Base-by-base conservation (phyloP, 2,888 invertebrate species). In the Neoitamus cyanurus region DNA sequence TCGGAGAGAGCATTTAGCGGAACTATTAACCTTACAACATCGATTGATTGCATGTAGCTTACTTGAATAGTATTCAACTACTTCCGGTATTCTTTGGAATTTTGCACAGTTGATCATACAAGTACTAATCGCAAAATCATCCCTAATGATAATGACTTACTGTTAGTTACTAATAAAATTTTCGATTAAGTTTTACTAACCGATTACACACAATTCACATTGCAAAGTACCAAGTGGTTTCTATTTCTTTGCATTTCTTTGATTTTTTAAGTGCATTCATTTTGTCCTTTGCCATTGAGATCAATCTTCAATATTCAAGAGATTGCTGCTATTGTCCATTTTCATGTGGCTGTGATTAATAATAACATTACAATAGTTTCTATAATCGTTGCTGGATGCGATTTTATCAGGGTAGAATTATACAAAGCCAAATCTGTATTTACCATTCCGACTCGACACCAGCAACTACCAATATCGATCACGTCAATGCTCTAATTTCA, bases 141-240 rank as follows among this genome's bases (percentile, higher is more conserved):
- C 48, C 48, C 48, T 48, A 7, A 15, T 25, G 58, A 58, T 20
- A 20, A 58, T 58, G 58, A 58, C 11, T 58, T 1, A 20, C 58
- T 20, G 58, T 25, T 25, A 58, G 58, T 25, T 25, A 25, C 20
- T 58, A 20, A 58, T 25, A 70, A 70, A 73, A 73, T 6, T 73
- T 73, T 73, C 20, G 31, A 73, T 73, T 73, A 36, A 20, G 20
- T 73, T 73, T 0, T 73, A 73, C 20, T 73, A 36, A 73, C 20
- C n/a, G 31, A 73, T 36, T 15, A 25, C 73, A 73, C 36, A 36
- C 34, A 34, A 9, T 25, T 30, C 5, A 73, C 11, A 30, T 34
- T 73, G 9, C 73, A 73, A 73, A 20, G 73, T 20, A 11, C n/a
- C 73, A 58, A 58, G 37, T 73, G 73, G n/a, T 73, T 20, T n/a